Evolutionary conservation across 2,113 vertebrate species (phyloP).

Genomic region (Vicugna pacos): DNA sequence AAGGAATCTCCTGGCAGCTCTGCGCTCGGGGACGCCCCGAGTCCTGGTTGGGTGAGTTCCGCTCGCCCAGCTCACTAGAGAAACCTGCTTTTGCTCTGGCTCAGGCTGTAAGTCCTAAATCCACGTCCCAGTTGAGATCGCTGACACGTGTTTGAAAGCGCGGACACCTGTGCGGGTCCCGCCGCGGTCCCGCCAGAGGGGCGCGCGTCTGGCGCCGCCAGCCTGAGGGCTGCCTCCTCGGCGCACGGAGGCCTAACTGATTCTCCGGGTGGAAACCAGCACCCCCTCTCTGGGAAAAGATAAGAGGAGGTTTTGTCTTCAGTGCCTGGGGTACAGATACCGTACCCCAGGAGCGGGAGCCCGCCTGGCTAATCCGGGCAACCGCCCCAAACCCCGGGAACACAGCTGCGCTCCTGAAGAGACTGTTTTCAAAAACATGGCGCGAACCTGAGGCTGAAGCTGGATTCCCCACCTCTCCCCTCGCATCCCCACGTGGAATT

Average conservation of each 20-base stretch:
- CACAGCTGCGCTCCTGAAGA: not conserved
- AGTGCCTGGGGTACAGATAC: not conserved
- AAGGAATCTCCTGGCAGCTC: not conserved
- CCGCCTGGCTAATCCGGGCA: not conserved
- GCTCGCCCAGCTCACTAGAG: not conserved
- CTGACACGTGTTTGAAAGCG: accelerated
- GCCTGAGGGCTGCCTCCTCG: not conserved
- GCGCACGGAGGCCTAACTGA: not conserved
- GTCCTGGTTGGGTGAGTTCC: not conserved
- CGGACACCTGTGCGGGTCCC: accelerated
- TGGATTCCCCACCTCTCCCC: not conserved
- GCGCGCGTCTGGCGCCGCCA: not conserved
- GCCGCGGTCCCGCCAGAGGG: not conserved
- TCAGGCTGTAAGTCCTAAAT: not conserved
- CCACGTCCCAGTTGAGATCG: not conserved
- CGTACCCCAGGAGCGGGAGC: not conserved
- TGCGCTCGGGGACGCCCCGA: accelerated
- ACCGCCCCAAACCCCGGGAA: not conserved
- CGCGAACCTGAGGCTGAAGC: not conserved
- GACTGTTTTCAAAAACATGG: not conserved
- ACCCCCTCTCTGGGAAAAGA: no score
- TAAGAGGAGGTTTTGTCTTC: not conserved
- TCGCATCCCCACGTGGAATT: not conserved
- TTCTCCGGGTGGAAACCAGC: not conserved
- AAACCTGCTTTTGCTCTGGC: not conserved